A percentile compares a stretch with the other conserved stretches of the same genome.
Conservation (phyloP, 2,888 invertebrate genomes). For the Eupithecia abbreviata region DNA sequence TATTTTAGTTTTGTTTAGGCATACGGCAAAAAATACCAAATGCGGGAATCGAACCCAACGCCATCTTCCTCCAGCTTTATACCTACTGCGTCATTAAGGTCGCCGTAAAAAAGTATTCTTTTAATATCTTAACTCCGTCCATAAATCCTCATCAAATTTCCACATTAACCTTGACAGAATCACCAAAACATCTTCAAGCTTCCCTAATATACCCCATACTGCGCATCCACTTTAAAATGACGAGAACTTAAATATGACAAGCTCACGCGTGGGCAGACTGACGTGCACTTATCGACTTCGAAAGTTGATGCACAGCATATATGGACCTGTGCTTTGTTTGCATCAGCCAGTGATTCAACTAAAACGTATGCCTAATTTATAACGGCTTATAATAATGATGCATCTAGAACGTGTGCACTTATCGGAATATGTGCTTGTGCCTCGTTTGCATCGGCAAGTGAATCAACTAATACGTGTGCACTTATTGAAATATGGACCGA, state of each 20-base stretch:
- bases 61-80: neutral
- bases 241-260: slow-evolving; percentile 30
- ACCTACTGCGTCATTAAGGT: neutral
- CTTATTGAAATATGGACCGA: too few species aligned
- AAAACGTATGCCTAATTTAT: slow-evolving; percentile 6
- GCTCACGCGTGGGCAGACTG: slow-evolving; percentile 46
- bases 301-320: slow-evolving; percentile 44
- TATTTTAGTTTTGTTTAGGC: neutral
- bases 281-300: slow-evolving; percentile 47
- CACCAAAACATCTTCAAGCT: slow-evolving; percentile 22
- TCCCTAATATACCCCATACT: slow-evolving; percentile 38
- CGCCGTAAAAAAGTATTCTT: neutral
- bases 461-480: neutral
- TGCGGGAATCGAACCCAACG: neutral
- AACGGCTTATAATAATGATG: neutral
- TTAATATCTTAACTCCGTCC: neutral
- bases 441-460: neutral
- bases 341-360: slow-evolving; percentile 35
- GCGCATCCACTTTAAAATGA: slow-evolving; percentile 43
- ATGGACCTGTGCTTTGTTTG: slow-evolving; percentile 43
- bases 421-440: neutral
- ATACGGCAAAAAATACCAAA: neutral
- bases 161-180: slow-evolving; percentile 12
- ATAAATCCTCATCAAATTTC: slow-evolving; percentile 6
- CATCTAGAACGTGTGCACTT: neutral